Evolutionary conservation across 2,888 invertebrate genomes (phyloP).

Genomic region (Sturmia bella): DNA sequence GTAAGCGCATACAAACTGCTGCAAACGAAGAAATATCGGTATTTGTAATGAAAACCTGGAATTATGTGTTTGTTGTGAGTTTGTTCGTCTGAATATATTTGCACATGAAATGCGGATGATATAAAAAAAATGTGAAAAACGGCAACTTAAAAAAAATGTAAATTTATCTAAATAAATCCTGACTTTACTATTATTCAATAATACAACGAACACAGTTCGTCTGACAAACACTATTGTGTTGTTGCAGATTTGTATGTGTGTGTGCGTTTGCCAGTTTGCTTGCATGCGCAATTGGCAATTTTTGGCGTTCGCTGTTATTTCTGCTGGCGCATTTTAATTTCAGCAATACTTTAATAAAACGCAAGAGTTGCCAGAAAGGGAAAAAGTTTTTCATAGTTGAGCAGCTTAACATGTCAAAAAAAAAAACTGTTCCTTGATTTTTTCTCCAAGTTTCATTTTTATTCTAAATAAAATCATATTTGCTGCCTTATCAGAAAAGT

Average conservation of each 20-base stretch:
- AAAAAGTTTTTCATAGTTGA: too few relatives aligned
- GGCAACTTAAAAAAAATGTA: conserved; percentile 60
- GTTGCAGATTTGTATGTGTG: not conserved
- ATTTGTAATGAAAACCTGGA: conserved; percentile 38
- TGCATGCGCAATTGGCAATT: conserved; percentile 24
- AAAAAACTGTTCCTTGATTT: too few relatives aligned
- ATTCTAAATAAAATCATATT: too few relatives aligned
- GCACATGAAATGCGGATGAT: conserved; percentile 60
- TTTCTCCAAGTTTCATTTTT: too few relatives aligned
- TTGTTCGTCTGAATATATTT: conserved; percentile 18
- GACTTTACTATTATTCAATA: conserved; percentile 26
- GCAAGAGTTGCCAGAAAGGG: conserved; percentile 21
- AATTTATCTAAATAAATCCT: conserved; percentile 44
- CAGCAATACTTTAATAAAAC: conserved; percentile 10
- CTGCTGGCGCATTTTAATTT: conserved; percentile 40
- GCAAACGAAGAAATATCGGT: not conserved
- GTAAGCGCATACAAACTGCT: conserved; percentile 2
- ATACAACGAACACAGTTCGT: conserved; percentile 30
- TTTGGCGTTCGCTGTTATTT: conserved; percentile 38
- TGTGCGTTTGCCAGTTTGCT: conserved; percentile 18
- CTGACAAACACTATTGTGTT: conserved; percentile 7
- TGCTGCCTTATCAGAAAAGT: too few relatives aligned
- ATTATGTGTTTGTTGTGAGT: not conserved
- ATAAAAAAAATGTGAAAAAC: conserved; percentile 16
- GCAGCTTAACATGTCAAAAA: too few relatives aligned